These are phyloP conservation scores for Galerucella pusilla DNA, from an alignment of 2,888 invertebrate species.

Conservation along the genomic window DNA sequence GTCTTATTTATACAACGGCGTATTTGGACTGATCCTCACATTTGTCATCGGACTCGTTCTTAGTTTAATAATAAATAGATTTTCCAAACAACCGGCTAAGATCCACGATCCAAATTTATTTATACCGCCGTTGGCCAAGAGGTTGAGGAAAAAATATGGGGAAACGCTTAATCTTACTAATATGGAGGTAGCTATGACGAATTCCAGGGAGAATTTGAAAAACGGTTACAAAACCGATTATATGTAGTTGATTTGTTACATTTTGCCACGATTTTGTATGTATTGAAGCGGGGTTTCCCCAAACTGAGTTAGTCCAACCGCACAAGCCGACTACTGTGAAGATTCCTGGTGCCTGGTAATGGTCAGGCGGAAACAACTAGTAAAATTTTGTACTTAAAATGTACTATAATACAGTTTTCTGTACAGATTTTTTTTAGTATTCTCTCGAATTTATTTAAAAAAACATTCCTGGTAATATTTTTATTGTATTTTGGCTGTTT, in stretches of 20 bases:
- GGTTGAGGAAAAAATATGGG: slow-evolving; percentile 42
- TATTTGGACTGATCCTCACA: slow-evolving; percentile 67
- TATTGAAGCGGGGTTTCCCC: too few relatives aligned
- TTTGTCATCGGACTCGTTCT: slow-evolving; percentile 67
- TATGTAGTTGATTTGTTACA: neutral
- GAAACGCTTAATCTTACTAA: slow-evolving; percentile 29
- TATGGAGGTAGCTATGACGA: slow-evolving; percentile 24
- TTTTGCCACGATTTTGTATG: too few relatives aligned
- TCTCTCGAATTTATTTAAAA: neutral
- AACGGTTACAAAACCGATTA: neutral
- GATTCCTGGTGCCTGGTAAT: too few relatives aligned
- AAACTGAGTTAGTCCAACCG: too few relatives aligned
- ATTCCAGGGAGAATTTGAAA: slow-evolving; percentile 39
- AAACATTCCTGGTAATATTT: neutral
- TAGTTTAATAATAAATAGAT: slow-evolving; percentile 64
- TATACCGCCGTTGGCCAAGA: slow-evolving; percentile 68
- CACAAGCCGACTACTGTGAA: too few relatives aligned
- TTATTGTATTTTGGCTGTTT: too few relatives aligned
- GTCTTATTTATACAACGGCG: slow-evolving; percentile 80
- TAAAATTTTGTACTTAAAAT: neutral
- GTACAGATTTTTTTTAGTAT: neutral
- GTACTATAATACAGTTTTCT: neutral
- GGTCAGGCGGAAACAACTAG: too few relatives aligned
- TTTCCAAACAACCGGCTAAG: slow-evolving; percentile 48
- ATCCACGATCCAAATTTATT: slow-evolving; percentile 69